Evolutionary conservation across 2,888 invertebrate genomes (phyloP), one percentile per base, ranked within the genome.

Genomic region (Netelia virgata): DNA sequence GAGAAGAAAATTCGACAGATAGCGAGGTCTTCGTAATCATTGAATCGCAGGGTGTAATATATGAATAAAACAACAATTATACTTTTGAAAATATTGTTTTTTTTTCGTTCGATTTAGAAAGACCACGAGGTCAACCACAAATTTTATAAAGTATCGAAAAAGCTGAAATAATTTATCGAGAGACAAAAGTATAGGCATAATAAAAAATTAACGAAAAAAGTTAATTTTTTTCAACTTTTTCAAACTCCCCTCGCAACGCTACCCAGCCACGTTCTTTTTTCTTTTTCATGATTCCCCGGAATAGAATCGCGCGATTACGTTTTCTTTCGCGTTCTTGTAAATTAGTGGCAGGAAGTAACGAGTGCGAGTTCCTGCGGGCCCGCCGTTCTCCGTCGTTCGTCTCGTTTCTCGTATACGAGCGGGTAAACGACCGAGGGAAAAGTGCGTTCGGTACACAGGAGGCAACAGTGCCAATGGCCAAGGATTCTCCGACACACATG

Each of bases 321-420:
- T 63, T 76, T 78, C 63, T 77, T 83, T 77, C 68, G 36, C 57
- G 53, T 72, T 64, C 59, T 87, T 89, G 87, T 90, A 88, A 89
- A 86, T 87, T 83, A 89, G 88, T 84, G 89, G 86, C 90, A 91
- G 89, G 90, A 90, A 90, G 87, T 82, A 81, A 86, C 86, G 36
- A 36, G 69, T 87, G 14, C 14, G 53, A 89, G 88, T 88, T 89
- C 86, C 87, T 85, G 86, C 69, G 76, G 50, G 66, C 64, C 64
- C 63, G 61, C 69, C 23, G 23, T 2, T 69, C 74, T 43, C 74
- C 50, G 23, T 59, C 80, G 80, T 80, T 80, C 73, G 70, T 77
- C 75, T 55, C 81, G 75, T 76, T 79, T 72, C 72, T 69, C 82
- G 72, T 69, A 75, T 81, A 73, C 73, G 61, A 72, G 55, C 75